phyloP scores from a whole-genome alignment of 2,888 invertebrate genomes.

The Idaea dimidiata region DNA sequence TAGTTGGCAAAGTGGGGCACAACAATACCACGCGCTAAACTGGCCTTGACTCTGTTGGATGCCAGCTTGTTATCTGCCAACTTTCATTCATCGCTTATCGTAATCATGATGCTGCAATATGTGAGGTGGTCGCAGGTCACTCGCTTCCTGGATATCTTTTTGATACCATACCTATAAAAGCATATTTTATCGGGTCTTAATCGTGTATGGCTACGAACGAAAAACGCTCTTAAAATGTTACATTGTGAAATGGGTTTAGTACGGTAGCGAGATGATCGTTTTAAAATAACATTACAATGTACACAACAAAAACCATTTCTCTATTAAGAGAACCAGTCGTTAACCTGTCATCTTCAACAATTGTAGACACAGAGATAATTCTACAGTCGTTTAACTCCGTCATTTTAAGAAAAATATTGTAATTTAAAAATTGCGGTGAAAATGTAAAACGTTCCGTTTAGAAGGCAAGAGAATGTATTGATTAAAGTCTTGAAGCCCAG shows the following conservation, averaged over 20 bases:
- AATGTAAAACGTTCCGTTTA: constrained; percentile 32
- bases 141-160: not conserved
- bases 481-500: constrained; percentile 57
- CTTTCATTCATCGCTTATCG: constrained; percentile 57
- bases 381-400: not conserved
- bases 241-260: not conserved
- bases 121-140: not conserved
- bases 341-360: not conserved
- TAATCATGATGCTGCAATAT: constrained; percentile 2
- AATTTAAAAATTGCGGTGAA: constrained; percentile 5
- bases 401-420: not conserved
- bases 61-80: constrained; percentile 55
- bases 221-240: too few species aligned
- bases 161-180: not conserved
- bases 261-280: too few species aligned
- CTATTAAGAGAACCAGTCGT: not conserved
- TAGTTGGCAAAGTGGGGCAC: constrained; percentile 43
- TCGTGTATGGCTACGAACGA: too few species aligned
- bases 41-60: constrained; percentile 62
- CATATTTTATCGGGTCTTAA: too few species aligned
- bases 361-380: not conserved
- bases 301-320: not conserved
- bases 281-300: not conserved
- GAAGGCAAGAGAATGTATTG: constrained; percentile 52
- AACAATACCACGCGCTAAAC: constrained; percentile 38